Percentiles rank a stretch among this genome's conserved stretches.
Conservation (phyloP, 2,888 invertebrate species). For the Phengaris arion region DNA sequence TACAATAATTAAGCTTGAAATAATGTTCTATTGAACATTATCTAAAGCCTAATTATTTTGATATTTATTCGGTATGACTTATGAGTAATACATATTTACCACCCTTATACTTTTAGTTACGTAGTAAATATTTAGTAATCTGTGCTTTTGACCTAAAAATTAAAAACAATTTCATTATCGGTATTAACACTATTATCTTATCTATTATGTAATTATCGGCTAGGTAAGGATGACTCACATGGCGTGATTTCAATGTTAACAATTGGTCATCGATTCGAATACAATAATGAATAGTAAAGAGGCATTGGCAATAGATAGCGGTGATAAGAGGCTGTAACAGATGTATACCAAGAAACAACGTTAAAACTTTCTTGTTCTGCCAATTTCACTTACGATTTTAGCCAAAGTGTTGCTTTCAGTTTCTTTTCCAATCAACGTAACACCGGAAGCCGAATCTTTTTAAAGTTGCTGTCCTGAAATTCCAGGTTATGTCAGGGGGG, state of each 20-base stretch:
- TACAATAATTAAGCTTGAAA: too few species aligned
- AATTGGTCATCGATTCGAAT: background rate
- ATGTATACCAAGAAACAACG: background rate
- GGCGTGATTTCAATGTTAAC: slow-evolving; percentile 3
- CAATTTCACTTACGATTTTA: too few species aligned
- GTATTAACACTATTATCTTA: background rate
- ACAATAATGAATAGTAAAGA: background rate
- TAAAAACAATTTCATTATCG: background rate
- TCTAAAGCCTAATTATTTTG: background rate
- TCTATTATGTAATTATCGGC: background rate
- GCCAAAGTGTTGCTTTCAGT: too few species aligned
- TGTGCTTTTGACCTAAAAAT: background rate
- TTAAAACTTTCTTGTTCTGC: background rate
- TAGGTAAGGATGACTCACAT: slow-evolving; percentile 8
- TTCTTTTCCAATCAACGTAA: too few species aligned
- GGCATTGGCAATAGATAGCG: background rate
- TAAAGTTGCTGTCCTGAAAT: too few species aligned
- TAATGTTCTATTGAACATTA: too few species aligned
- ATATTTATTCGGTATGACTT: too few species aligned
- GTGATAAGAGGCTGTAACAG: background rate
- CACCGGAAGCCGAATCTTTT: too few species aligned
- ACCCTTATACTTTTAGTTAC: background rate
- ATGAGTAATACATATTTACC: background rate
- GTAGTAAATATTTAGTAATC: too few species aligned
- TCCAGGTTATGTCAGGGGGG: too few species aligned